Base-by-base conservation (phyloP, 1,140 invertebrate genomes). In the Myzus persicae region DNA sequence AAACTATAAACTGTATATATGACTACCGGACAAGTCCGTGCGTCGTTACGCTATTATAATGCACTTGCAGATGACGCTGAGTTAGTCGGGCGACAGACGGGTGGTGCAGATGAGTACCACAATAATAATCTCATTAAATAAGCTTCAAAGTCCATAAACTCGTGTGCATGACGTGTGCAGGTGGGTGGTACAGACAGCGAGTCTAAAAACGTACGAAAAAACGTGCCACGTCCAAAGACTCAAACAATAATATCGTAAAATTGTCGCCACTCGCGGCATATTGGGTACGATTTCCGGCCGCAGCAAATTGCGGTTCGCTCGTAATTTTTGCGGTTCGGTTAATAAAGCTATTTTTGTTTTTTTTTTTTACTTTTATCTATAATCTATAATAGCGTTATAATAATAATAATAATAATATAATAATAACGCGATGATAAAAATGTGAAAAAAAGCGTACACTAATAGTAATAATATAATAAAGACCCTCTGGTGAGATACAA, bases 401-500 rank as follows among this genome's bases (percentile, higher is more conserved):
- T 51, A 90, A 90, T 90, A 90, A 90, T 90, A 90, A 90, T 42
- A 67, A 31, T 67, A n/a, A n/a, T n/a, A n/a, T n/a, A n/a, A 90
- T 59, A 88, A 48, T 90, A 90, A 90, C 14, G 26, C 54, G 54
- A 67, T 67, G 54, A 42, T 18, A 67, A 48, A n/a, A 88, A 51
- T 42, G n/a, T 51, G 20, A 90, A 40, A 90, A 90, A 46, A 59
- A 54, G 24, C n/a, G 51, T 90, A 84, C 22, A 88, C 14, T 59
- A 59, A 42, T 89, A 92, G 36, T 92, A 92, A 51, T 67, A 67
- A 90, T 89, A 81, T 92, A 82, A 84, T 93, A 93, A 93, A 93
- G 91, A 93, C 81, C 81, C 91, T 84, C 81, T 85, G 91, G 91
- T 40, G 91, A 93, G 91, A 93, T 93, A 93, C 91, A 85, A 93